phyloP scores from a whole-genome alignment of 2,113 vertebrate genomes.

The Erythrocercus mccallii region DNA sequence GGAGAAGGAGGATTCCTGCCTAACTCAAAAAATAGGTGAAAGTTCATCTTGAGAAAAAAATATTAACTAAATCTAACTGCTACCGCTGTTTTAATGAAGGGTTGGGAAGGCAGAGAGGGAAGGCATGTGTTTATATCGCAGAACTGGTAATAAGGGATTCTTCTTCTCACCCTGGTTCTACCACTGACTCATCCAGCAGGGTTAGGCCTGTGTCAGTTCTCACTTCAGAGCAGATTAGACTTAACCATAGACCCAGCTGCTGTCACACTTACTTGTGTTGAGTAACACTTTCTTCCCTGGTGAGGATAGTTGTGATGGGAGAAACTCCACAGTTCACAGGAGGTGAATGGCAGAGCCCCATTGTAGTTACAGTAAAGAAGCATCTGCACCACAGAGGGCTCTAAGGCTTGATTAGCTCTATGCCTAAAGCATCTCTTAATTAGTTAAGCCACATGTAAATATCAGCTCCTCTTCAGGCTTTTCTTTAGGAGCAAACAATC shows the following conservation, averaged over 20 bases:
- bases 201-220: neutral
- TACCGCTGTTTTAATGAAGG: slow-evolving; percentile 27
- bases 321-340: neutral
- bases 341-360: neutral
- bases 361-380: neutral
- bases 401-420: neutral
- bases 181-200: slow-evolving; percentile 28
- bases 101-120: neutral
- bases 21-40: neutral
- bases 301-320: neutral
- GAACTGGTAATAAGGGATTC: slow-evolving; percentile 1
- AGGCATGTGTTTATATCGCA: neutral
- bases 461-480: neutral
- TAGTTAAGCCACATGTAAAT: neutral
- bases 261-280: neutral
- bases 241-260: neutral
- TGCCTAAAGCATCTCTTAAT: neutral
- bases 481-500: neutral
- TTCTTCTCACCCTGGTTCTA: neutral
- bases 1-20: neutral
- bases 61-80: slow-evolving; percentile 3
- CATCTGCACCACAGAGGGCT: neutral
- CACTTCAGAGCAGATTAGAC: slow-evolving; percentile 13
- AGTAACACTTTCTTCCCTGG: slow-evolving; percentile 16
- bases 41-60: slow-evolving; percentile 1